Conservation (phyloP, 2,797 vertebrate genomes). For the Hoplostethus mediterraneus region DNA sequence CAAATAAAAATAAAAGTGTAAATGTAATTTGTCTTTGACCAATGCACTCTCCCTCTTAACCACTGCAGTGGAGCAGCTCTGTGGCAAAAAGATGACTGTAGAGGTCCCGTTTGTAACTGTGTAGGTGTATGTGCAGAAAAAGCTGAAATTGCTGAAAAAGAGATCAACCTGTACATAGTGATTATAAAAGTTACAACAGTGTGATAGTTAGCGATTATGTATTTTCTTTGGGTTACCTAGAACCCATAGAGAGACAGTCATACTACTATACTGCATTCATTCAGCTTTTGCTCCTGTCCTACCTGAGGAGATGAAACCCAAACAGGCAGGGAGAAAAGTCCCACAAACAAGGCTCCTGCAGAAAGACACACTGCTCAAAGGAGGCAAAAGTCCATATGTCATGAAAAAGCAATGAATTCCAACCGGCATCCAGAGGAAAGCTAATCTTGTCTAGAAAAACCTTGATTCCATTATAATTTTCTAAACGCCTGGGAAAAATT, state of each 20-base stretch:
- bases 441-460: conserved; percentile 26
- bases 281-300: conserved; percentile 43
- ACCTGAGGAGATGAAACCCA: conserved; percentile 62
- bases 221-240: neutral
- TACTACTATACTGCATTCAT: conserved; percentile 1
- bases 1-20: neutral
- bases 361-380: neutral
- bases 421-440: conserved; percentile 21
- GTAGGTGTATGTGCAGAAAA: neutral
- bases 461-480: conserved; percentile 46
- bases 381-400: conserved; percentile 21
- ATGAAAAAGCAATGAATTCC: conserved; percentile 27
- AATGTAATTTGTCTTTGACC: neutral
- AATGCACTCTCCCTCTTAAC: neutral
- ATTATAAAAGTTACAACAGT: neutral
- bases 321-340: conserved; percentile 31
- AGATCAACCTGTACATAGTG: neutral
- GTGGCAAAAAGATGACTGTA: neutral
- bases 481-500: conserved; percentile 50
- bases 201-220: neutral
- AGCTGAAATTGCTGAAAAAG: neutral
- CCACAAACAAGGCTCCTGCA: conserved; percentile 35
- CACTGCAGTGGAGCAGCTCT: neutral
- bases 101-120: neutral
- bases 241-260: conserved; percentile 2